Base-by-base conservation (phyloP, 2,797 vertebrate species). In the Acanthiza pusilla region DNA sequence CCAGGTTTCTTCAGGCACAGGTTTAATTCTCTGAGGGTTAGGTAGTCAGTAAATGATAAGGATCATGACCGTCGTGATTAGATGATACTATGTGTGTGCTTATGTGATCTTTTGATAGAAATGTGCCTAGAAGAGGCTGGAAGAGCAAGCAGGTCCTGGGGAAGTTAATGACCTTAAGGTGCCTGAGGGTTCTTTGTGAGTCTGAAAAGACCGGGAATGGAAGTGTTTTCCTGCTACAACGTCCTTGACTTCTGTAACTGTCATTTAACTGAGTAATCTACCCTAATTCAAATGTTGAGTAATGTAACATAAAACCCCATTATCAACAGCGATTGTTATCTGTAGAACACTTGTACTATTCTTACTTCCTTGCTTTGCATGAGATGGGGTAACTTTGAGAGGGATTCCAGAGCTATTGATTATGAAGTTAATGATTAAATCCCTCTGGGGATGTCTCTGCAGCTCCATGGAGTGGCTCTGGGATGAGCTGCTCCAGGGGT, bases 201-300 rank as follows among this genome's bases (percentile, higher is more conserved):
- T 61, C 42, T 50, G 68, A 55, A 80, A 83, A 79, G 45, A 36
- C 1, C 55, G 30, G 36, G 51, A 48, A 48, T 43, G 20, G 48
- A 55, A 45, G 20, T 40, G 6, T 58, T 93, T 88, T 90, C 62
- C 51, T 72, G 19, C 45, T 70, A 0, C n/a, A 18, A 18, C 12
- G 72, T 53, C 87, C 65, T 91, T 88, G 89, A 50, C 53, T 85
- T 85, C 45, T 95, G 85, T 63, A 57, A 89, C 78, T 82, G 60
- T 92, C 62, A 62, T 83, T 85, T 88, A 67, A 57, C 48, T 82
- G 5, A 0, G 21, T 83, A 89, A 93, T 77, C 78, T 83, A 32
- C 45, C 21, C 60, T 77, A 53, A 88, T 57, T 85, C 53, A 76
- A 88, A 30, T 38, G 32, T 7, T 92, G 67, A 60, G 60, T 50